A percentile compares a stretch with the other conserved stretches of the same genome.
Evolutionary conservation across 1,140 invertebrate genomes (phyloP).

Genomic region (Cydia pomonella): DNA sequence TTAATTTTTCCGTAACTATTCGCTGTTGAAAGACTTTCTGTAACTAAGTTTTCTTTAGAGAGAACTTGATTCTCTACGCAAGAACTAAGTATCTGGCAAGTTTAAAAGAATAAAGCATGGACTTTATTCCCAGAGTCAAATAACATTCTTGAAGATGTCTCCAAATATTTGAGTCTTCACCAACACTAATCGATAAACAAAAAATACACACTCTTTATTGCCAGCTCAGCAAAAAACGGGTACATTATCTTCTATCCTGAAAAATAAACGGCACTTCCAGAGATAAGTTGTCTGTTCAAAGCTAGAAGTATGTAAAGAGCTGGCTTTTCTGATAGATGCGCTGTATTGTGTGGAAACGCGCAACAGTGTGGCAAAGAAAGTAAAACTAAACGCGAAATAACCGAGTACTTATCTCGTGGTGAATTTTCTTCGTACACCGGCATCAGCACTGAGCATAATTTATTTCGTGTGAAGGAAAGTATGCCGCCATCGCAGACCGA

Average conservation of each 20-base stretch:
- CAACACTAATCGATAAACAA: too few species aligned
- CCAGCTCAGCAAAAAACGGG: not conserved
- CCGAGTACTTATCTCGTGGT: conserved; percentile 51
- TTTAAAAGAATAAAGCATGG: too few species aligned
- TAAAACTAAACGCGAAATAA: conserved; percentile 29
- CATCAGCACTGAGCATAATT: conserved; percentile 63
- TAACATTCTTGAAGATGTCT: too few species aligned
- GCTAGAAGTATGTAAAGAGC: conserved; percentile 10
- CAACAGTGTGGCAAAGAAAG: conserved; percentile 27
- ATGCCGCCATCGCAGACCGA: conserved; percentile 52
- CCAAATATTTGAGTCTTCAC: too few species aligned
- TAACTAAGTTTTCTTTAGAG: too few species aligned
- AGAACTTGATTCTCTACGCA: too few species aligned
- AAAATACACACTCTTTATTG: not conserved
- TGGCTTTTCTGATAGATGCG: conserved; percentile 18
- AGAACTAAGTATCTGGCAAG: too few species aligned
- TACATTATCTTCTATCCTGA: conserved; percentile 9
- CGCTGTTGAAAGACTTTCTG: too few species aligned
- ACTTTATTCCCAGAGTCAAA: too few species aligned
- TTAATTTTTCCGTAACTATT: too few species aligned
- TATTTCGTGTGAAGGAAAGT: conserved; percentile 72
- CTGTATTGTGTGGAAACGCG: conserved; percentile 26
- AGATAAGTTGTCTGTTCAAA: not conserved
- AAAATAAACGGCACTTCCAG: conserved; percentile 1
- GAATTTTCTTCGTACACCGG: conserved; percentile 53